Percentiles rank a stretch among this genome's conserved stretches.
These are phyloP conservation scores for Lochmaea crataegi DNA, from an alignment of 2,888 invertebrate species.

Conservation along the genomic window DNA sequence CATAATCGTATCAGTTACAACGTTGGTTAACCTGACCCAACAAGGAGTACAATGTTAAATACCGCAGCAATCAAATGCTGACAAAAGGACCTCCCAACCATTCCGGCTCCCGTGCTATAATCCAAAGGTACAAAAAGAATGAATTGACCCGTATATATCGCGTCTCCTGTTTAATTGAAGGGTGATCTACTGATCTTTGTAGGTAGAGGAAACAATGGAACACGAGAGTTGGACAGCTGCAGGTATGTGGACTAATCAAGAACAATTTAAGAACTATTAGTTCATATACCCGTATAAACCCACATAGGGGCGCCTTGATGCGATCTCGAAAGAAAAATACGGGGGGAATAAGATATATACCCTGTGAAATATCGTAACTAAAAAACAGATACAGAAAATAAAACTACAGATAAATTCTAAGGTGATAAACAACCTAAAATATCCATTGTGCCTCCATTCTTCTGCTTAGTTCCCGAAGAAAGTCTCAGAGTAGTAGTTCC, in stretches of 20 bases:
- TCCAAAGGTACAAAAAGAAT: constrained; percentile 43
- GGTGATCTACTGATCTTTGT: constrained; percentile 51
- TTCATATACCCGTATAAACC: constrained; percentile 57
- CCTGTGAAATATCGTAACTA: neutral
- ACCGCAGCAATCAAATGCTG: constrained; percentile 21
- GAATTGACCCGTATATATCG: constrained; percentile 55
- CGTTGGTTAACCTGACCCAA: constrained; percentile 13
- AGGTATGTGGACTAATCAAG: constrained; percentile 65
- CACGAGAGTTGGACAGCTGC: constrained; percentile 61
- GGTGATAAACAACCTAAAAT: too few species aligned
- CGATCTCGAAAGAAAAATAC: constrained; percentile 45
- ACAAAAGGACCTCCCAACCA: constrained; percentile 35
- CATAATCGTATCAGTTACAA: neutral
- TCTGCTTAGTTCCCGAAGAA: too few species aligned
- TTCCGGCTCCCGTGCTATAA: constrained; percentile 15
- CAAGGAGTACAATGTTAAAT: constrained; percentile 17
- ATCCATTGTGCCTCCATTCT: too few species aligned
- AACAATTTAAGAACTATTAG: constrained; percentile 65
- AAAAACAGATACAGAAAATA: neutral
- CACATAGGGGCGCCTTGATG: constrained; percentile 61
- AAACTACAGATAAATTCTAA: neutral
- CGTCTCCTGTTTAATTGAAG: constrained; percentile 54
- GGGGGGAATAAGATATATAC: constrained; percentile 23
- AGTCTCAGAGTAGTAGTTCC: neutral
- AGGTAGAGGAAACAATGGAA: constrained; percentile 51